These are phyloP conservation scores for Tupaia chinensis DNA, from an alignment of 2,113 vertebrate species.

Conservation along the genomic window DNA sequence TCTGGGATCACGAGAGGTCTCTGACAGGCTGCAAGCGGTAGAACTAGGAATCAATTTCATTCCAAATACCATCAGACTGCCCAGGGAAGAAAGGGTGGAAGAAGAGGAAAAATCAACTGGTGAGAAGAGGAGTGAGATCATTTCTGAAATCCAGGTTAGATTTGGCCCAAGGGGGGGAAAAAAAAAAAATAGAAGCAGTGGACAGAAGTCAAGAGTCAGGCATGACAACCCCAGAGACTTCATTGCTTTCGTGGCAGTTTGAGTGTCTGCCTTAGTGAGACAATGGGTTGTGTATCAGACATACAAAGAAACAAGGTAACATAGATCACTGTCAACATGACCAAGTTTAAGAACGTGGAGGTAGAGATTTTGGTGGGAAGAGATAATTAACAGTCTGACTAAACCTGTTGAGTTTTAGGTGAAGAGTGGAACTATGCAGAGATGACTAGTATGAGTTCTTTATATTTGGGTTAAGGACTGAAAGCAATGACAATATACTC, in stretches of 20 bases:
- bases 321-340: background rate
- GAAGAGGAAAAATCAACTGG: background rate
- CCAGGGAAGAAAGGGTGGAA: background rate
- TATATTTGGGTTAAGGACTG: background rate
- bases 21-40: background rate
- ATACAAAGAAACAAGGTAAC: background rate
- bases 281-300: accelerated
- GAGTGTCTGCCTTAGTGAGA: background rate
- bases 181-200: background rate
- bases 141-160: background rate
- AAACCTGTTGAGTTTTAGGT: background rate
- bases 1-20: background rate
- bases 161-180: background rate
- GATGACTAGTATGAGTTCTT: background rate
- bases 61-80: background rate
- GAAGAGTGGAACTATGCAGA: background rate
- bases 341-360: background rate
- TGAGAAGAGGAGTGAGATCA: background rate
- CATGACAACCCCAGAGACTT: accelerated
- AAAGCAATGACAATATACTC: background rate
- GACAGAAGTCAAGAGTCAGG: accelerated
- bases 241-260: accelerated
- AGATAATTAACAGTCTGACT: background rate
- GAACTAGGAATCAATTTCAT: background rate
- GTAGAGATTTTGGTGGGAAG: background rate